Evolutionary conservation across 2,888 invertebrate genomes (phyloP).

Genomic region (Hydrotaea diabolus): DNA sequence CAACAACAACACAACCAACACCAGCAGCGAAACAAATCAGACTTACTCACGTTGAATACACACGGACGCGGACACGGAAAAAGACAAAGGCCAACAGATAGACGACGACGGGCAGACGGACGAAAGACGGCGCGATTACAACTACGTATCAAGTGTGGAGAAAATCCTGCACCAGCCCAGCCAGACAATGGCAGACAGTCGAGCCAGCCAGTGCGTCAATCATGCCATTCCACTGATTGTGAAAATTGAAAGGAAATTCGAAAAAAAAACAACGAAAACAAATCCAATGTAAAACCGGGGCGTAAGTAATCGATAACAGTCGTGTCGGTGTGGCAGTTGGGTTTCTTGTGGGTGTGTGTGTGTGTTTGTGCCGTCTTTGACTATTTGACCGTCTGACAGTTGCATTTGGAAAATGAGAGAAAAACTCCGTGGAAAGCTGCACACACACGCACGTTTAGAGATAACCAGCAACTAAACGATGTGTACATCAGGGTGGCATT

Average conservation of each 20-base stretch:
- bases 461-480: background rate
- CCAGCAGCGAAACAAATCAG: background rate
- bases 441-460: background rate
- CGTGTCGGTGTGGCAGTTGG: background rate
- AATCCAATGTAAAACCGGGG: conserved; percentile 3
- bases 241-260: conserved; percentile 1
- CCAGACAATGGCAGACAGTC: background rate
- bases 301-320: conserved; percentile 23
- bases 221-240: background rate
- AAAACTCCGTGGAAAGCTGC: background rate
- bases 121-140: background rate
- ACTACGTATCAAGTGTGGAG: background rate
- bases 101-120: too few species aligned
- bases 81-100: background rate
- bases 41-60: background rate
- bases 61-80: background rate
- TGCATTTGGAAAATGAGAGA: too few species aligned
- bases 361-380: too few species aligned
- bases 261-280: background rate
- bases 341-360: background rate
- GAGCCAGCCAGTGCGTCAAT: background rate
- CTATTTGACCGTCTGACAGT: too few species aligned
- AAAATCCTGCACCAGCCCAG: background rate
- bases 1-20: conserved; percentile 32
- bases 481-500: background rate